These are phyloP conservation scores for Dascillus cervinus DNA, from an alignment of 2,888 invertebrate species.

Conservation along the genomic window DNA sequence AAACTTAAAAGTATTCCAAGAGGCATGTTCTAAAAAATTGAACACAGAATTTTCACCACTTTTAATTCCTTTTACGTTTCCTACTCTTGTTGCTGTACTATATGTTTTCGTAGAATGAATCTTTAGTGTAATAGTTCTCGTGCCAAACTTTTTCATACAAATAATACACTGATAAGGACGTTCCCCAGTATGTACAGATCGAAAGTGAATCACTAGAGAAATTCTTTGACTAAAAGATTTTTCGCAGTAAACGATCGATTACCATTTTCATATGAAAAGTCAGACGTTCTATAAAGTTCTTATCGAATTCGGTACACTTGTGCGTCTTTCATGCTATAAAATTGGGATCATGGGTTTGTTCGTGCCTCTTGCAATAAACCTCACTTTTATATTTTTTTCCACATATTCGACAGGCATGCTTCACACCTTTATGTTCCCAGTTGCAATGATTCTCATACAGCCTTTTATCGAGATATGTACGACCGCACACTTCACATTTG, in stretches of 20 bases:
- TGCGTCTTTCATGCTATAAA: slow-evolving; percentile 23
- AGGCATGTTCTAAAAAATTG: too few relatives aligned
- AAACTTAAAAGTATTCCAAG: too few relatives aligned
- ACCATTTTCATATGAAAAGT: slow-evolving; percentile 13
- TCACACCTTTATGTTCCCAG: too few relatives aligned
- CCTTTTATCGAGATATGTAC: too few relatives aligned
- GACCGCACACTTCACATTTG: too few relatives aligned
- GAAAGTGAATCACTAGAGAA: slow-evolving; percentile 8
- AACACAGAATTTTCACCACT: too few relatives aligned
- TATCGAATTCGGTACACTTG: slow-evolving; percentile 21
- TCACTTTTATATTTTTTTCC: too few relatives aligned
- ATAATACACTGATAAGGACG: slow-evolving; percentile 35
- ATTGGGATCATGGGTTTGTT: slow-evolving; percentile 1
- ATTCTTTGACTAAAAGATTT: slow-evolving; percentile 13
- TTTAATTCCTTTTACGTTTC: too few relatives aligned
- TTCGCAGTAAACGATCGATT: slow-evolving; percentile 14
- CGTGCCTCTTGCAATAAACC: too few relatives aligned
- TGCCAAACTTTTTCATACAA: slow-evolving; percentile 4
- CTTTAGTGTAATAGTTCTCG: slow-evolving; percentile 12
- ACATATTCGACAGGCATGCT: too few relatives aligned
- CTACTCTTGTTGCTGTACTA: slow-evolving; percentile 4
- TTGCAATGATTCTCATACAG: too few relatives aligned
- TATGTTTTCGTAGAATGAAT: slow-evolving; percentile 9
- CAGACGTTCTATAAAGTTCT: slow-evolving; percentile 9
- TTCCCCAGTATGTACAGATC: slow-evolving; percentile 7